Base-by-base conservation (phyloP, 2,797 vertebrate genomes). In the Vultur gryphus region DNA sequence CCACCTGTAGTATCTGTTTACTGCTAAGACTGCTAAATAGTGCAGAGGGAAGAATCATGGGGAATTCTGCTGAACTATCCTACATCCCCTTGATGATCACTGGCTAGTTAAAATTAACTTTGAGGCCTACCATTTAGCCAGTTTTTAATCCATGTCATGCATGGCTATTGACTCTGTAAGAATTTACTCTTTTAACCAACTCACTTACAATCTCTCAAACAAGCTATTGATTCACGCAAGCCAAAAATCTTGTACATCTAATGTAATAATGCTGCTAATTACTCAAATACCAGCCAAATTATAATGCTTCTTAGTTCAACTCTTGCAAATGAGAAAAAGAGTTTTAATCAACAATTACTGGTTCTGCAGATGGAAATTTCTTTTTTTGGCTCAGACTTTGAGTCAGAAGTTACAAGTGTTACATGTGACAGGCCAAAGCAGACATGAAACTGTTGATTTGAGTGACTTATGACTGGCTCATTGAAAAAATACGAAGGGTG, bases 321-420 rank as follows among this genome's bases (percentile, higher is more conserved):
- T 66, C 48, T 46, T 85, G 28, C 8, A 91, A 92, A 81, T 44
- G 43, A 88, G 65, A 84, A 70, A 48, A 84, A 66, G 64, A 92
- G 43, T 89, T 97, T 90, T 72, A 86, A 78, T 95, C 92, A 96
- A 96, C 62, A 95, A 87, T 82, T 71, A 92, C 44, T 62, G 21
- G 3, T 33, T 81, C 91, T n/a, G 18, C 70, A 91, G 89, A 94
- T 78, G 29, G 64, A 89, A 91, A 80, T 88, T 71, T 94, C 43
- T 88, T 69, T 26, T 79, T 89, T 86, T 94, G 84, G 28, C 54
- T 78, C 59, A 64, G 39, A 65, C 29, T 93, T 82, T 69, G 84
- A 93, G 67, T 73, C 69, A 94, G 62, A 82, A 92, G 72, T 88
- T 76, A 48, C 48, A 84, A 64, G 49, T 33, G 31, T 37, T 37